These are phyloP conservation scores for Mnemiopsis leidyi DNA, from an alignment of 37 sponge, comb jelly and placozoan species.

Conservation along the genomic window DNA sequence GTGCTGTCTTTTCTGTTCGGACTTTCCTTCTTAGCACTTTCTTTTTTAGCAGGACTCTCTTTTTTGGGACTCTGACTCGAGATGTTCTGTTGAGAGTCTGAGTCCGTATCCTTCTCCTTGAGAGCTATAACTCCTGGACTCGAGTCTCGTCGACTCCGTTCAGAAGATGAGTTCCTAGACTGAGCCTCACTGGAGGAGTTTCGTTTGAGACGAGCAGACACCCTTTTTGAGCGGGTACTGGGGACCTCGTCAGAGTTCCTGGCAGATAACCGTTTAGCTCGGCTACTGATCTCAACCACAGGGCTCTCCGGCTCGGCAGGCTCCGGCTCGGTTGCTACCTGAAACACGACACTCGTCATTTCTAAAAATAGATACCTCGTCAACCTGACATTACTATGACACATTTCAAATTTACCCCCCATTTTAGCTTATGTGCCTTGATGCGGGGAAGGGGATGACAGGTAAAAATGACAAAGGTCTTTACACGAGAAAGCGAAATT, in stretches of 20 bases:
- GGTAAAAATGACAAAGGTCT: too few species aligned
- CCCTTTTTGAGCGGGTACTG: slow-evolving; percentile 15
- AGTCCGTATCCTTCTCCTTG: background rate
- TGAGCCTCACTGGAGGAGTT: background rate
- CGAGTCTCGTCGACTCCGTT: background rate
- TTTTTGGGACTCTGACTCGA: background rate
- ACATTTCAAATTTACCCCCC: too few species aligned
- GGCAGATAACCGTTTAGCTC: slow-evolving; percentile 48
- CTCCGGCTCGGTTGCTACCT: background rate
- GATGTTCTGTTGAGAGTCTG: background rate
- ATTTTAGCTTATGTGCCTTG: too few species aligned
- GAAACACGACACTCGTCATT: too few species aligned
- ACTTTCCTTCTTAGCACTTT: background rate
- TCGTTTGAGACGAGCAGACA: slow-evolving; percentile 18
- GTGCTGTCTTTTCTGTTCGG: background rate
- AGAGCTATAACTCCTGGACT: background rate
- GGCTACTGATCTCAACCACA: background rate
- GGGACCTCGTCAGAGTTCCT: slow-evolving; percentile 6
- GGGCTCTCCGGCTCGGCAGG: background rate
- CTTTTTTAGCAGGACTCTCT: background rate
- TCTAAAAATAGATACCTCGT: too few species aligned
- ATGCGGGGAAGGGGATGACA: too few species aligned
- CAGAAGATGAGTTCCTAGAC: background rate
- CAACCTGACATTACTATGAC: too few species aligned
- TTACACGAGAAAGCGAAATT: too few species aligned